Conservation (phyloP, 2,797 vertebrate species). For the Anabas testudineus region DNA sequence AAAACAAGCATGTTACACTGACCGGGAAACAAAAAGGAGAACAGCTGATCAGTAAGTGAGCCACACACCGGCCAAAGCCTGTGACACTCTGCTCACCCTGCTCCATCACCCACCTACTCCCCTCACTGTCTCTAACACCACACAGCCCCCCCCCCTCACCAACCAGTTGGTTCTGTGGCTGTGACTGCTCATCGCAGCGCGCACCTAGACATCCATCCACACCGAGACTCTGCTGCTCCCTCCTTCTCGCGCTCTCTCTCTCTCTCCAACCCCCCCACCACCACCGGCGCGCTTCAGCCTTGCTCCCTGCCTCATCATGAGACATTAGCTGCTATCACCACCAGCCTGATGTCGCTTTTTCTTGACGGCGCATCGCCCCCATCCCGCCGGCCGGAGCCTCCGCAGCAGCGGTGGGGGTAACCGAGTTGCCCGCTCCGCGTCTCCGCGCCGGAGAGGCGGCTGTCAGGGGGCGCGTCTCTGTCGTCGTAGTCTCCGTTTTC, state of each 20-base stretch:
- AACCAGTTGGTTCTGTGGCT: conserved; percentile 10
- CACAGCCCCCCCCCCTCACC: not conserved
- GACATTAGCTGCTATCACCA: conserved; percentile 50
- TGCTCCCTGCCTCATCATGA: conserved; percentile 47
- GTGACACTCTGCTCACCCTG: too few relatives aligned
- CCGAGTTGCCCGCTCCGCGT: conserved; percentile 37
- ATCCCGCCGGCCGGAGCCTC: conserved; percentile 45
- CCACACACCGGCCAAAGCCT: too few relatives aligned
- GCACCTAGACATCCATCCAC: conserved; percentile 47
- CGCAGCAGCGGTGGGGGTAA: conserved; percentile 44
- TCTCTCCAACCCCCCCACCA: not conserved
- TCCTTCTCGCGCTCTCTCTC: not conserved
- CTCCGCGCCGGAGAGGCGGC: conserved; percentile 34
- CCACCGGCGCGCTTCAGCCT: conserved; percentile 33
- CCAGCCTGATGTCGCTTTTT: conserved; percentile 60
- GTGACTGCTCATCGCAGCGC: conserved; percentile 46
- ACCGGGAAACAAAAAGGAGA: too few relatives aligned
- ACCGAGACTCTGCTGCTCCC: conserved; percentile 27
- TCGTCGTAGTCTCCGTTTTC: conserved; percentile 45
- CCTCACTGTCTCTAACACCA: not conserved
- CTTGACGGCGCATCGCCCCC: conserved; percentile 31
- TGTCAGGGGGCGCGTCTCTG: conserved; percentile 45
- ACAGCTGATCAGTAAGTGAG: too few relatives aligned
- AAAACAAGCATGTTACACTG: too few relatives aligned
- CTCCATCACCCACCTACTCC: not conserved